A percentile compares a stretch with the other conserved stretches of the same genome.
Evolutionary conservation across 2,113 vertebrate genomes (phyloP).

Genomic region (Cnemophilus loriae): DNA sequence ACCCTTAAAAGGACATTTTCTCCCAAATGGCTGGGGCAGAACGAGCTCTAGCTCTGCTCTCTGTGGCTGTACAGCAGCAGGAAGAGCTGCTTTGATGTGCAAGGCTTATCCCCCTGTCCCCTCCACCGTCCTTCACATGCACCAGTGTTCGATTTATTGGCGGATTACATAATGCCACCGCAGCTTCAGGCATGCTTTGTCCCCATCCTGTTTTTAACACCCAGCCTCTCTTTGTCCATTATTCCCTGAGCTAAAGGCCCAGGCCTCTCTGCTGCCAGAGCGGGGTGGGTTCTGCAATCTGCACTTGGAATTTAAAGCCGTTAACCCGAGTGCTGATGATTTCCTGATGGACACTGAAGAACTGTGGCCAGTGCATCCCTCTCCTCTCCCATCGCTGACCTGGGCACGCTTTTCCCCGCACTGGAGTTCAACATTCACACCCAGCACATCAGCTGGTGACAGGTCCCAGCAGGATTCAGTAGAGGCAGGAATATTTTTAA

Average conservation of each 20-base stretch:
- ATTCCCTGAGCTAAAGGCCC: background rate
- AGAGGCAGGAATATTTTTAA: background rate
- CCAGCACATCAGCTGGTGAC: background rate
- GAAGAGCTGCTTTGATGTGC: background rate
- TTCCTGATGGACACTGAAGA: background rate
- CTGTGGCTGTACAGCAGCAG: background rate
- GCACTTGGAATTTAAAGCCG: background rate
- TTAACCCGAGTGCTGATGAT: background rate
- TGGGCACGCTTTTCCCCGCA: background rate
- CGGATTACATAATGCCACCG: background rate
- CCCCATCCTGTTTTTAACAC: conserved; percentile 20
- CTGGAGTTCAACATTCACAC: background rate
- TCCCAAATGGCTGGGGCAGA: background rate
- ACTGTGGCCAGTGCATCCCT: background rate
- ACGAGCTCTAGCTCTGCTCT: background rate
- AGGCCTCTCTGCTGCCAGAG: background rate
- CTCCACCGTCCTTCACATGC: background rate
- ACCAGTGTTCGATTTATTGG: background rate
- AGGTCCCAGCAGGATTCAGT: background rate
- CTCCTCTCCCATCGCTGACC: background rate
- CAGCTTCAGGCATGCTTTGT: conserved; percentile 21
- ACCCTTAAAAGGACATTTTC: background rate
- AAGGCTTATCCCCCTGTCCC: background rate
- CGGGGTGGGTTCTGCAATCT: background rate
- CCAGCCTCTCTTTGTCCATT: background rate